Evolutionary conservation across 2,888 invertebrate species (phyloP).

Genomic region (Pristionchus exspectatus): DNA sequence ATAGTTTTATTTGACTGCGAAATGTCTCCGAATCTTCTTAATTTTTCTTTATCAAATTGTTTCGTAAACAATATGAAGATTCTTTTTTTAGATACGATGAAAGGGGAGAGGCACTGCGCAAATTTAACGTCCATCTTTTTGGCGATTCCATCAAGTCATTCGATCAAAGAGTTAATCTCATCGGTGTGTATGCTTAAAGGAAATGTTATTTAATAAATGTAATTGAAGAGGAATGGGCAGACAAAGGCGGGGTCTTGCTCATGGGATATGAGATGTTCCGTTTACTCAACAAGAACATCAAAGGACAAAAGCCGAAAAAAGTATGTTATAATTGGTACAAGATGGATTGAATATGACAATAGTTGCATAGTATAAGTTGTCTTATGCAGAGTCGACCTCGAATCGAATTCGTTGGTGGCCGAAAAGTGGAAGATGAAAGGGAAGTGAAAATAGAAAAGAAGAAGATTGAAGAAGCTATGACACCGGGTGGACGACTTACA

Average conservation of each 20-base stretch:
- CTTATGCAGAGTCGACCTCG: conserved; percentile 15
- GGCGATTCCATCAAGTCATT: conserved; percentile 96
- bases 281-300: conserved; percentile 84
- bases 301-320: conserved; percentile 62
- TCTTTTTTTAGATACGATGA: conserved; percentile 55
- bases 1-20: no score
- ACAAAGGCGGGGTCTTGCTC: conserved; percentile 92
- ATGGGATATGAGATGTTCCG: conserved; percentile 98
- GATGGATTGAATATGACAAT: no score
- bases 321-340: conserved; percentile 4
- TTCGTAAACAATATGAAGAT: no score
- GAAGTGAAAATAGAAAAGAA: conserved; percentile 50
- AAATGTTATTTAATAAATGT: conserved; percentile 52
- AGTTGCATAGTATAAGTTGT: background rate
- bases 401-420: conserved; percentile 34
- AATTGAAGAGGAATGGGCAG: conserved; percentile 87
- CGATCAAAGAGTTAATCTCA: conserved; percentile 87
- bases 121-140: conserved; percentile 91
- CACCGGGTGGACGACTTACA: conserved; percentile 61
- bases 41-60: no score
- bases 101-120: conserved; percentile 81
- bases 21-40: no score
- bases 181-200: conserved; percentile 81
- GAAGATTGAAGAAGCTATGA: conserved; percentile 59
- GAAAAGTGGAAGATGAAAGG: conserved; percentile 39